Conservation (phyloP, 2,888 invertebrate species). For the Latheticus oryzae region DNA sequence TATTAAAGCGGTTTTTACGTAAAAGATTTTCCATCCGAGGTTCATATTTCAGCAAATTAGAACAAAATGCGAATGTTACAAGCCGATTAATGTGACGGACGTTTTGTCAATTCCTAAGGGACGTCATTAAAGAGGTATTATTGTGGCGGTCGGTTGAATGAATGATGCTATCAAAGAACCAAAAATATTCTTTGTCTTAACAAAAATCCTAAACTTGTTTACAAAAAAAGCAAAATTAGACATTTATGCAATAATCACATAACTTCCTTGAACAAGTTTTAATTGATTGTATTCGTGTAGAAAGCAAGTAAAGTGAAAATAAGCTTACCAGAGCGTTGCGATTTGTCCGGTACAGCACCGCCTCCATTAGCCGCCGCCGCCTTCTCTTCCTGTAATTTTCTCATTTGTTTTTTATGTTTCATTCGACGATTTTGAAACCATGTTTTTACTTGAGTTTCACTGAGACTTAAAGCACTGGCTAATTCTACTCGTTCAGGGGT, state of each 20-base stretch:
- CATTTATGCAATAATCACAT: no score
- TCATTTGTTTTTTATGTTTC: constrained; percentile 94
- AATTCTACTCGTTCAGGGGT: constrained; percentile 96
- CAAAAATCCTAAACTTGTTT: no score
- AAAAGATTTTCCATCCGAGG: neutral
- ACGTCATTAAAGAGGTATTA: constrained; percentile 32
- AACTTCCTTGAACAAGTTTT: no score
- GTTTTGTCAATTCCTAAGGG: constrained; percentile 12
- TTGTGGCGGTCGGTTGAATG: no score
- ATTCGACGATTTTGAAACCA: constrained; percentile 98
- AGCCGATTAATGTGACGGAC: constrained; percentile 28
- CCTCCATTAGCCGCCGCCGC: constrained; percentile 29
- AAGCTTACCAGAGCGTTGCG: constrained; percentile 8
- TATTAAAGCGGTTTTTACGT: constrained; percentile 5
- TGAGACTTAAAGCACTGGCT: constrained; percentile 90
- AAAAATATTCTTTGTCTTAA: no score
- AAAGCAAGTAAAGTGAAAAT: neutral
- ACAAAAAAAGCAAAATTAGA: no score
- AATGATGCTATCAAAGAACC: no score
- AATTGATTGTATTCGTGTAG: neutral
- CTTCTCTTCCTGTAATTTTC: constrained; percentile 74
- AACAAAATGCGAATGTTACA: constrained; percentile 19
- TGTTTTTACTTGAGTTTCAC: constrained; percentile 95
- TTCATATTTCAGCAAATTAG: constrained; percentile 24
- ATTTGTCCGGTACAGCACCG: constrained; percentile 22